A percentile compares a stretch with the other conserved stretches of the same genome.
Conservation (phyloP, 2,113 vertebrate species). For the Oceanites oceanicus region DNA sequence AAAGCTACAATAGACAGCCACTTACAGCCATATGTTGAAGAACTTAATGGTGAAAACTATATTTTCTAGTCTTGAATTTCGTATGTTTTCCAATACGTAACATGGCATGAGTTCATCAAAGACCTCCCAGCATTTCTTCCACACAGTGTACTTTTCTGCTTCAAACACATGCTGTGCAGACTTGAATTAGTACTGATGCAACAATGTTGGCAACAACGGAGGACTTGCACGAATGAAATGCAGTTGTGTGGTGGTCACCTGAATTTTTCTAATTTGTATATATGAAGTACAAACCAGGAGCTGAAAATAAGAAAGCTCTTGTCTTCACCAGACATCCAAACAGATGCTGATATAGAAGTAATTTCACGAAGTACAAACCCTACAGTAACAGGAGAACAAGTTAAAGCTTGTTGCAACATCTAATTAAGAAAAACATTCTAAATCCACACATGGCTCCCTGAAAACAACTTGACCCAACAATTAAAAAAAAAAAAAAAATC, state of each 20-base stretch:
- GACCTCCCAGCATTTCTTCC: rapidly evolving
- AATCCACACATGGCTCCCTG: background rate
- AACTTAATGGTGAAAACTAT: background rate
- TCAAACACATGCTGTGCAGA: background rate
- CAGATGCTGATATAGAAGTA: background rate
- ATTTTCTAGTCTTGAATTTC: background rate
- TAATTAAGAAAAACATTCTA: background rate
- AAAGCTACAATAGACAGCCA: background rate
- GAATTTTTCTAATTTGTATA: background rate
- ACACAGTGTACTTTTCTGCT: background rate
- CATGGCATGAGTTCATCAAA: background rate
- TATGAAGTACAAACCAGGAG: background rate
- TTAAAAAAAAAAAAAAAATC: background rate
- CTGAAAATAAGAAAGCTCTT: background rate
- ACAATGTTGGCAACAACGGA: rapidly evolving
- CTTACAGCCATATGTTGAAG: background rate
- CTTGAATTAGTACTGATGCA: background rate
- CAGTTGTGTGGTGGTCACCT: background rate
- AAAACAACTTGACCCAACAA: background rate
- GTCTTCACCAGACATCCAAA: background rate
- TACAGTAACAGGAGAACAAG: rapidly evolving
- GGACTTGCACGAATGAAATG: background rate
- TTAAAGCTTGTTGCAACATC: background rate
- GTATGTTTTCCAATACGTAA: background rate
- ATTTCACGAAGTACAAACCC: rapidly evolving